Evolutionary conservation across 1,140 invertebrate genomes (phyloP).

Genomic region (Sminthurinus signatus): DNA sequence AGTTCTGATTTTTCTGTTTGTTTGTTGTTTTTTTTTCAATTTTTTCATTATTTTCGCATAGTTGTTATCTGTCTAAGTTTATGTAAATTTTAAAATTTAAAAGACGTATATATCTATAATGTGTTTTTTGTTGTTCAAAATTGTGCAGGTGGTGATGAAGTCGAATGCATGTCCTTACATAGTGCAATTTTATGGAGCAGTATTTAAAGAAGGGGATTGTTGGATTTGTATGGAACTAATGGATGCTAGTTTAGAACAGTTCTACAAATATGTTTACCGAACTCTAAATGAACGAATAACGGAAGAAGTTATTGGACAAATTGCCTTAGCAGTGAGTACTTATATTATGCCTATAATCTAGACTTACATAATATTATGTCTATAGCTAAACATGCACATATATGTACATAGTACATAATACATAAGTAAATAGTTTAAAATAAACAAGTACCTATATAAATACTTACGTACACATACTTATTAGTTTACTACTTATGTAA

Average conservation of each 20-base stretch:
- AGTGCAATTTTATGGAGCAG: constrained; percentile 94
- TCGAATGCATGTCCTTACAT: constrained; percentile 94
- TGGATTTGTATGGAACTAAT: constrained; percentile 99
- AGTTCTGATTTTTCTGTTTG: no score
- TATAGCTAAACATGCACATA: neutral
- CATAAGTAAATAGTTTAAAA: no score
- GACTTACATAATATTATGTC: neutral
- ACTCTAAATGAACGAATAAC: constrained; percentile 68
- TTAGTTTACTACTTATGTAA: no score
- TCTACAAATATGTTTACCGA: constrained; percentile 76
- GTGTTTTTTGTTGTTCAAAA: neutral
- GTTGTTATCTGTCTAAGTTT: no score
- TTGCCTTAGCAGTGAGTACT: constrained; percentile 75
- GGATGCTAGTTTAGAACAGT: constrained; percentile 96
- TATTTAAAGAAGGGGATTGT: constrained; percentile 92
- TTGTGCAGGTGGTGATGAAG: constrained; percentile 67
- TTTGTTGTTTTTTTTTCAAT: no score
- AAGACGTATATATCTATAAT: no score
- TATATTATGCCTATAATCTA: neutral
- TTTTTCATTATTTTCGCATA: no score
- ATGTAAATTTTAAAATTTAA: no score
- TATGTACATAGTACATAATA: no score
- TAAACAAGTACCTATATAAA: no score
- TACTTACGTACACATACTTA: no score
- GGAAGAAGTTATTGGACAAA: constrained; percentile 91